These are phyloP conservation scores for Chrysemys picta DNA, from an alignment of 2,113 vertebrate species.

Conservation along the genomic window DNA sequence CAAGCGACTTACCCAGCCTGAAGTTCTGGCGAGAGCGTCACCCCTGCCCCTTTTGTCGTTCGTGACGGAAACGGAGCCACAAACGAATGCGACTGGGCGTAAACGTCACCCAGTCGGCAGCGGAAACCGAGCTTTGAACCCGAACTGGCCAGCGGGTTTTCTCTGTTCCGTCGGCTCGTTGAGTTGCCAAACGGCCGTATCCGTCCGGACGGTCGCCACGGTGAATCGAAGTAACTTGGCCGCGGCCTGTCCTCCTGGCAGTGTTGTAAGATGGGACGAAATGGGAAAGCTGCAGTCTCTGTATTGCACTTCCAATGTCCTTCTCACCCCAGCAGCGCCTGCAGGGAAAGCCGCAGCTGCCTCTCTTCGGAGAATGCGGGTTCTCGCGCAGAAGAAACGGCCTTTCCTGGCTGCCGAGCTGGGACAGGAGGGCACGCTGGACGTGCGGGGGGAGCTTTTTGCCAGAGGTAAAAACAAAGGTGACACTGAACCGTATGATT, in stretches of 20 bases:
- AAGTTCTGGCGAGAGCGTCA: not conserved
- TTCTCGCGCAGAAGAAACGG: not conserved
- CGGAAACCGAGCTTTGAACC: too few relatives aligned
- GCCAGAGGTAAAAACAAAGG: not conserved
- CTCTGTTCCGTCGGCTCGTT: not conserved
- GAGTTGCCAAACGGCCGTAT: not conserved
- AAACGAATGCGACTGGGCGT: too few relatives aligned
- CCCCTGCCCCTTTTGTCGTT: not conserved
- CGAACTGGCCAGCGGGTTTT: not conserved
- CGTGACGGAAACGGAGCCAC: not conserved
- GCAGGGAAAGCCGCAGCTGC: not conserved
- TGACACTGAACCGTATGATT: not conserved
- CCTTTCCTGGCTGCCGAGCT: not conserved
- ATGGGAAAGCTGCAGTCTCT: not conserved
- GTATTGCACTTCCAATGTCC: not conserved
- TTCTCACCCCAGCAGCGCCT: not conserved
- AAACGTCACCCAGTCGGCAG: too few relatives aligned
- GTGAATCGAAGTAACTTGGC: not conserved
- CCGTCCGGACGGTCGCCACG: not conserved
- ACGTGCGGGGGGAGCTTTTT: not conserved
- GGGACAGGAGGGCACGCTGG: not conserved
- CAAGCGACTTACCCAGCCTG: too few relatives aligned
- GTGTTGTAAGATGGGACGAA: too few relatives aligned
- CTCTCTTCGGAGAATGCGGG: not conserved
- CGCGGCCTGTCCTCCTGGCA: not conserved